phyloP scores from a whole-genome alignment of 2,888 invertebrate species.

The Saturnia japonica region DNA sequence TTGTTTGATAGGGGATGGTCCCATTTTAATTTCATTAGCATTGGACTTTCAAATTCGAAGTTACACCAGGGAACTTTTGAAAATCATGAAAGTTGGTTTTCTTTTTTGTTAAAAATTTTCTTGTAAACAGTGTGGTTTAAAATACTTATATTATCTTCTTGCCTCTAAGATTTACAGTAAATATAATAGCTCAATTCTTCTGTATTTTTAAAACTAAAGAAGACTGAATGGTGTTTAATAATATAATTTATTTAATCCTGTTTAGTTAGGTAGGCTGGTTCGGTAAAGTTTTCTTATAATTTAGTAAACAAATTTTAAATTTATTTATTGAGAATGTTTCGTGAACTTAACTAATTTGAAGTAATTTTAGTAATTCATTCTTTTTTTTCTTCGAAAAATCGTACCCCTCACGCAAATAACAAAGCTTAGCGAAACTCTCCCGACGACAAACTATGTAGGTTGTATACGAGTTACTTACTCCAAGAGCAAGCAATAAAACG shows the following conservation, averaged over 20 bases:
- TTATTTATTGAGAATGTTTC: conserved; percentile 13
- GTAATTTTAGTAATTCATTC: conserved; percentile 15
- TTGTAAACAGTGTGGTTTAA: neutral
- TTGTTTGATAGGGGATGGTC: too few relatives aligned
- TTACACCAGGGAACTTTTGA: too few relatives aligned
- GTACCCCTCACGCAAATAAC: conserved; percentile 44
- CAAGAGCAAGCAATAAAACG: conserved; percentile 29
- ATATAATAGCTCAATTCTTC: too few relatives aligned
- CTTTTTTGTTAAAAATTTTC: too few relatives aligned
- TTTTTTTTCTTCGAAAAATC: conserved; percentile 30
- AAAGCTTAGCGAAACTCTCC: conserved; percentile 34
- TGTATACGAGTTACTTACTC: conserved; percentile 16
- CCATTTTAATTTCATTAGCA: too few relatives aligned
- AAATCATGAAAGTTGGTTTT: too few relatives aligned
- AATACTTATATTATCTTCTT: neutral
- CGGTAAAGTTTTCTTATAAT: neutral
- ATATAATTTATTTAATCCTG: neutral
- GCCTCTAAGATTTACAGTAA: neutral
- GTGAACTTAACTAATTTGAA: conserved; percentile 14
- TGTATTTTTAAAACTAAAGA: too few relatives aligned
- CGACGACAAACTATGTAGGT: conserved; percentile 29
- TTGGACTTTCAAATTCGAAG: too few relatives aligned
- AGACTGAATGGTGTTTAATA: neutral
- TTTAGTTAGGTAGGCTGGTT: neutral
- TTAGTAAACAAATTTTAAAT: neutral